Evolutionary conservation across 2,888 invertebrate species (phyloP).

Genomic region (Hyppa rectilinea): DNA sequence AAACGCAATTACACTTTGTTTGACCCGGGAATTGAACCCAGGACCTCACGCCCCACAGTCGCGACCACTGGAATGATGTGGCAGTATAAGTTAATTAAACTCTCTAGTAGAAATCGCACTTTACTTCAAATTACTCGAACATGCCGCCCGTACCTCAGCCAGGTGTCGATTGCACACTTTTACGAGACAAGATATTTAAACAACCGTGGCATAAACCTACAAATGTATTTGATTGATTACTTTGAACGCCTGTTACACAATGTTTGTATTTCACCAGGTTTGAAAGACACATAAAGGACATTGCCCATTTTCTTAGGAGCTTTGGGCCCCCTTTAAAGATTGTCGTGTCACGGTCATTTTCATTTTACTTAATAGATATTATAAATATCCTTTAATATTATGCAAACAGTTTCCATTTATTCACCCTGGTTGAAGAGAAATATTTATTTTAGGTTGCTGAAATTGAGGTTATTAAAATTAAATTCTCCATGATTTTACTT

Average conservation of each 20-base stretch:
- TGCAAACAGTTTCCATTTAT: no score
- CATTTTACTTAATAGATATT: no score
- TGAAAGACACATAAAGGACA: no score
- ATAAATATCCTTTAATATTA: no score
- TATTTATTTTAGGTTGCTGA: no score
- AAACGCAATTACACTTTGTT: background rate
- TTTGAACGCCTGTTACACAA: background rate
- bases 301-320: no score
- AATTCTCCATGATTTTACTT: no score
- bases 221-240: background rate
- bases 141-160: background rate
- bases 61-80: background rate
- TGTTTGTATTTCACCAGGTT: background rate
- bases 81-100: background rate
- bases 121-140: background rate
- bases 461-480: no score
- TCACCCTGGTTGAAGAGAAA: no score
- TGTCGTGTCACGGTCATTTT: no score
- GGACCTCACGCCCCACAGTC: no score
- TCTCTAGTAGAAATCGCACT: background rate
- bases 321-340: no score
- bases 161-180: background rate
- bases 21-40: background rate
- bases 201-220: background rate
- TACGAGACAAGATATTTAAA: constrained; percentile 18